These are phyloP conservation scores for Acanthosepion pharaonis DNA, from an alignment of 2,888 invertebrate genomes.

Conservation along the genomic window DNA sequence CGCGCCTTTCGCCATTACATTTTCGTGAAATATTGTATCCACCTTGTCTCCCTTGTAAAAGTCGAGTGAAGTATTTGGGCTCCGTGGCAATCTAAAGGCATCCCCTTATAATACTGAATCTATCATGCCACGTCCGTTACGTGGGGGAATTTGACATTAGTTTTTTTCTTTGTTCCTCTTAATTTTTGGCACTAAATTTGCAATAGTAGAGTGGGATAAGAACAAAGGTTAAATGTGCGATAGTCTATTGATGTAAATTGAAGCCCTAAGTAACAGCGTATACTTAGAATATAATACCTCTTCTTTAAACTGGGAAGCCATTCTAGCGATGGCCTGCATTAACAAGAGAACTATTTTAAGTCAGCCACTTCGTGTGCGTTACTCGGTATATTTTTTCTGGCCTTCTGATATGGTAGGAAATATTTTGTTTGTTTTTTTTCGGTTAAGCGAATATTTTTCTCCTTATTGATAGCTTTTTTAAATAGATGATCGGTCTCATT, in stretches of 20 bases:
- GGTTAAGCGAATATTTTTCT: neutral
- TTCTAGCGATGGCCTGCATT: neutral
- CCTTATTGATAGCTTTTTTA: neutral
- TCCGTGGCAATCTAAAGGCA: constrained; percentile 38
- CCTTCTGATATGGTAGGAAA: neutral
- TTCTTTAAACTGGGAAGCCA: neutral
- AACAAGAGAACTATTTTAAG: neutral
- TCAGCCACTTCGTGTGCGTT: constrained; percentile 33
- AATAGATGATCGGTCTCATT: neutral
- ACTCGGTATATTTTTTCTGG: neutral
- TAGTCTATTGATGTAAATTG: neutral
- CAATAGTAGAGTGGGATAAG: constrained; percentile 41
- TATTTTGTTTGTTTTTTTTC: neutral
- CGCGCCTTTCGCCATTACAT: neutral
- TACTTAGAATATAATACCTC: neutral
- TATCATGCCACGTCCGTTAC: constrained; percentile 45
- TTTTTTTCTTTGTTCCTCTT: neutral
- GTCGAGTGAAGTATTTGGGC: neutral
- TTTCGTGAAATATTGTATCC: neutral
- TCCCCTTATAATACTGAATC: constrained; percentile 38
- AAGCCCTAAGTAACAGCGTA: constrained; percentile 15
- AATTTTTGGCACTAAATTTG: neutral
- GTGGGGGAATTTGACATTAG: constrained; percentile 36
- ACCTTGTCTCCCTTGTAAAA: constrained; percentile 36
- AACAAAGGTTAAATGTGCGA: neutral